Evolutionary conservation across 2,113 vertebrate genomes (phyloP).

Genomic region (Nestor notabilis): DNA sequence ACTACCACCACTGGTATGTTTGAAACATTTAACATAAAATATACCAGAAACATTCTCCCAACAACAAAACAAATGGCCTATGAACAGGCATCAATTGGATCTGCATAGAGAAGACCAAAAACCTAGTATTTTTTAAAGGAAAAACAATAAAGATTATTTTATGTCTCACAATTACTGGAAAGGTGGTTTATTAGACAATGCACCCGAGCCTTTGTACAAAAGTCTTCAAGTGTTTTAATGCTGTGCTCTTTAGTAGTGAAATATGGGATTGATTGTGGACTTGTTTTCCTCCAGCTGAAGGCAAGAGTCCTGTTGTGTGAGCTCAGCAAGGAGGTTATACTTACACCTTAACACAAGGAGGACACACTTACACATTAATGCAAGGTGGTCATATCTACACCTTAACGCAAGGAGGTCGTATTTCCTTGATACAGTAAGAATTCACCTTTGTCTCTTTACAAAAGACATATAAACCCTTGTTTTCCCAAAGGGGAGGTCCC

Average conservation of each 20-base stretch:
- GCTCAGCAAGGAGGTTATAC: background rate
- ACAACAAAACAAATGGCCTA: background rate
- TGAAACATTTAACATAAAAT: background rate
- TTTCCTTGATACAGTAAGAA: background rate
- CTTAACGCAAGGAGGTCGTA: background rate
- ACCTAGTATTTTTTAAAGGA: background rate
- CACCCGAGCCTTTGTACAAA: too few species aligned
- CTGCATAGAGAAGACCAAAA: background rate
- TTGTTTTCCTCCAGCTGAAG: background rate
- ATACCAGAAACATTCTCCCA: background rate
- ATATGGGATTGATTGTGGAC: background rate
- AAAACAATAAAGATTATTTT: background rate
- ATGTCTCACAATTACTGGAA: too few species aligned
- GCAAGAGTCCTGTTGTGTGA: background rate
- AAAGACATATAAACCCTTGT: background rate
- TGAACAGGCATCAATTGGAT: too few species aligned
- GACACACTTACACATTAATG: background rate
- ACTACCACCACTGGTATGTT: background rate
- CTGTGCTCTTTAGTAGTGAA: background rate
- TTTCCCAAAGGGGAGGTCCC: background rate
- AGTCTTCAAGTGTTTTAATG: background rate
- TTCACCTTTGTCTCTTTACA: too few species aligned
- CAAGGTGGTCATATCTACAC: background rate
- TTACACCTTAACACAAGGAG: background rate
- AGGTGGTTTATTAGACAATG: background rate